Evolutionary conservation across 2,888 invertebrate genomes (phyloP).

Genomic region (Lottia gigantea): DNA sequence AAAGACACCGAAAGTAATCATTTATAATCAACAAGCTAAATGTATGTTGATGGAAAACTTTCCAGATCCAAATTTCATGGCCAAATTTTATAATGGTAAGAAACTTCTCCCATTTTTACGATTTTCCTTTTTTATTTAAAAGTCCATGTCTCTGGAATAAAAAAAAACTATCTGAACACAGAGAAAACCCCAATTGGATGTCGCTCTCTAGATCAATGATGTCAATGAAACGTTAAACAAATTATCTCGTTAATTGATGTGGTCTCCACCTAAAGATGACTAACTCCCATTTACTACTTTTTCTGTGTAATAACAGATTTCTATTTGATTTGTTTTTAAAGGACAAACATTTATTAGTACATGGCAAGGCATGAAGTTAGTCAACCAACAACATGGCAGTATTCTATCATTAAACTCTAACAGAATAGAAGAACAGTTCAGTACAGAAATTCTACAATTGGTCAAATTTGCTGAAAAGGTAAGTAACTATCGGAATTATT

Average conservation of each 20-base stretch:
- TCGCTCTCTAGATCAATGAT: no score
- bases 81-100: conserved; percentile 1
- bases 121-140: no score
- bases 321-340: neutral
- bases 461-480: neutral
- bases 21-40: neutral
- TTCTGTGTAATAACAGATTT: no score
- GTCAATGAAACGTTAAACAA: no score
- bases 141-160: no score
- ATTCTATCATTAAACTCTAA: neutral
- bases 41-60: neutral
- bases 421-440: neutral
- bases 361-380: neutral
- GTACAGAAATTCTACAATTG: neutral
- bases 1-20: neutral
- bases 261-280: no score
- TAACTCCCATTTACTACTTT: no score
- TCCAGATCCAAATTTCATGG: neutral
- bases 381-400: conserved; percentile 4
- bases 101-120: no score
- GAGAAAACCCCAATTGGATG: no score
- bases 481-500: no score
- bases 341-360: neutral
- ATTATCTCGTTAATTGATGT: no score
- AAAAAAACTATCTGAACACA: no score